phyloP scores from a whole-genome alignment of 2,113 vertebrate species.

The Pseudopipra pipra region DNA sequence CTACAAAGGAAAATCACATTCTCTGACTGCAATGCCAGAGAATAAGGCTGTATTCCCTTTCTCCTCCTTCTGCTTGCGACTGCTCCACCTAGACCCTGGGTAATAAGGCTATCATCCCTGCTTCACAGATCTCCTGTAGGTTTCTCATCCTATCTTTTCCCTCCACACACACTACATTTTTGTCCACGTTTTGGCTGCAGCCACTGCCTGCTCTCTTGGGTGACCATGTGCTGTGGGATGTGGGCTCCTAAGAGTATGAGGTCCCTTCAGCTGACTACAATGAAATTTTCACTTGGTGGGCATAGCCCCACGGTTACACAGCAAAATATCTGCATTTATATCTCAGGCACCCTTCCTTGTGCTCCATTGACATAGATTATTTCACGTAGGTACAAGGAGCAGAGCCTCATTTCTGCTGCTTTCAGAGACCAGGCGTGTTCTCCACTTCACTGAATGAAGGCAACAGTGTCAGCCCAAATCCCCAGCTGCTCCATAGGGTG shows the following conservation, averaged over 20 bases:
- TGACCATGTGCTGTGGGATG: not conserved
- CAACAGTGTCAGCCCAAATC: not conserved
- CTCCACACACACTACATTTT: not conserved
- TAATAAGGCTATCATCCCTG: not conserved
- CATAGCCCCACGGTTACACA: not conserved
- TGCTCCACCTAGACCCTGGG: not conserved
- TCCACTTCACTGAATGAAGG: not conserved
- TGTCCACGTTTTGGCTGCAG: not conserved
- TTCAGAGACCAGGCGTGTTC: not conserved
- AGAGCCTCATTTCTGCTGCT: not conserved
- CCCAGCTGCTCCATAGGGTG: accelerated
- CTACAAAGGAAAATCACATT: not conserved
- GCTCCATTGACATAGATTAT: not conserved
- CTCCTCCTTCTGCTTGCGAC: not conserved
- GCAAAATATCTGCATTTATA: not conserved
- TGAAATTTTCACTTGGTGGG: not conserved
- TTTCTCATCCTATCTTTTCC: not conserved
- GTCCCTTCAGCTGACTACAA: not conserved
- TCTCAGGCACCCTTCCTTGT: not conserved
- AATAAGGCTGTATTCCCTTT: not conserved
- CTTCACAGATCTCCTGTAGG: not conserved
- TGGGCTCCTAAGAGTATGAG: not conserved
- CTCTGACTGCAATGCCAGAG: not conserved
- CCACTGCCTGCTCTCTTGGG: not conserved
- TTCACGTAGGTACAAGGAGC: not conserved